Conservation (phyloP, 2,797 vertebrate species). For the Hyperoplus lanceolatus region DNA sequence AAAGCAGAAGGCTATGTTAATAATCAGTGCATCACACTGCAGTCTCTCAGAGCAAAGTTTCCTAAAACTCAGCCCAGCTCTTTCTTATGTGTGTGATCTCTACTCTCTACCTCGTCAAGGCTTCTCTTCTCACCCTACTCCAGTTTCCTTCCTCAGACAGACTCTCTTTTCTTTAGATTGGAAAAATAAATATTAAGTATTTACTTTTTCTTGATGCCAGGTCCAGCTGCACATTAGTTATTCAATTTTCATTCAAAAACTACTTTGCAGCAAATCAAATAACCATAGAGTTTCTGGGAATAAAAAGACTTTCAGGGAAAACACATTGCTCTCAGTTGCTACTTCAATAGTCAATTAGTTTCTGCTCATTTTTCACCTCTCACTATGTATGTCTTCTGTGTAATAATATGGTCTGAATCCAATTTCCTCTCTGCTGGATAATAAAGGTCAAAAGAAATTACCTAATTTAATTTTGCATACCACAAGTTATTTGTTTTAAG, state of each 20-base stretch:
- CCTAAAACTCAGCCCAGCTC: not conserved
- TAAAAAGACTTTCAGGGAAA: not conserved
- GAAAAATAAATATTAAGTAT: not conserved
- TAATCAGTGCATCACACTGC: not conserved
- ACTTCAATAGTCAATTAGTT: not conserved
- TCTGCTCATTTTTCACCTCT: not conserved
- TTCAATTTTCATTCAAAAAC: not conserved
- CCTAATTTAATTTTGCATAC: slow-evolving; percentile 32
- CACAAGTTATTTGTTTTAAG: slow-evolving; percentile 23
- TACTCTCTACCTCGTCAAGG: not conserved
- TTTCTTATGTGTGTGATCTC: not conserved
- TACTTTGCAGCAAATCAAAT: slow-evolving; percentile 6
- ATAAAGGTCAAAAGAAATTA: slow-evolving; percentile 10
- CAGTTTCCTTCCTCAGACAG: not conserved
- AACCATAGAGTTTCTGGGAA: not conserved
- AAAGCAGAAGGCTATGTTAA: not conserved
- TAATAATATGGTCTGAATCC: slow-evolving; percentile 9
- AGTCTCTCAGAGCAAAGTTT: not conserved
- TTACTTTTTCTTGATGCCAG: not conserved
- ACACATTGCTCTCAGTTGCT: not conserved
- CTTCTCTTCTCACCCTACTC: not conserved
- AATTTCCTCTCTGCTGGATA: slow-evolving; percentile 23
- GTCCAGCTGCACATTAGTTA: not conserved
- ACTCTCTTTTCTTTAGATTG: not conserved
- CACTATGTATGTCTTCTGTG: slow-evolving; percentile 3